These are phyloP conservation scores for Pheosia tremula DNA, from an alignment of 2,888 invertebrate genomes.

Conservation along the genomic window DNA sequence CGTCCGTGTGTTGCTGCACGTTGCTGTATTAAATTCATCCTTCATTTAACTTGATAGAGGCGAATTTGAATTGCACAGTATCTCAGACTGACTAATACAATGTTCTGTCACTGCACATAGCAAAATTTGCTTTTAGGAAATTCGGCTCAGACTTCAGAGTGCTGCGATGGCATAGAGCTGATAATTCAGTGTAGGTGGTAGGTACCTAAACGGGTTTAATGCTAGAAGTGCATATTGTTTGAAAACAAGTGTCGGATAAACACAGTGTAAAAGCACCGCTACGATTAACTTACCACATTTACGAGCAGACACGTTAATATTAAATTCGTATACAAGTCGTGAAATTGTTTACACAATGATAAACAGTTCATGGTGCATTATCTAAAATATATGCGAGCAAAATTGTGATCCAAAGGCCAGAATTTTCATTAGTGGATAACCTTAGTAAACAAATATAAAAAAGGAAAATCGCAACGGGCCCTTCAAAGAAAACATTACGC, in stretches of 20 bases:
- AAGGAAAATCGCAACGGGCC: constrained; percentile 38
- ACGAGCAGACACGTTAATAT: neutral
- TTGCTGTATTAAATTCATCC: constrained; percentile 44
- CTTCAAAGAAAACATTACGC: constrained; percentile 49
- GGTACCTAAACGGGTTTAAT: constrained; percentile 49
- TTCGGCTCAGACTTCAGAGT: constrained; percentile 47
- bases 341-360: too few species aligned
- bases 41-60: constrained; percentile 51
- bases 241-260: constrained; percentile 39
- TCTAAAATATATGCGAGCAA: too few species aligned
- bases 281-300: constrained; percentile 12
- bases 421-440: neutral
- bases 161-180: constrained; percentile 52
- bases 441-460: neutral
- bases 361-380: too few species aligned
- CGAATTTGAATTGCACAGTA: constrained; percentile 44
- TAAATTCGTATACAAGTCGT: too few species aligned
- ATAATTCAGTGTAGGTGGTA: constrained; percentile 62
- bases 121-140: constrained; percentile 69
- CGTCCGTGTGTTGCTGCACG: constrained; percentile 36
- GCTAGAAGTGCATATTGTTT: constrained; percentile 52
- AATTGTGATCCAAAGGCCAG: neutral
- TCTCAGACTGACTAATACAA: constrained; percentile 51
- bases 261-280: constrained; percentile 47
- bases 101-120: constrained; percentile 60